Evolutionary conservation across 2,113 vertebrate genomes (phyloP), one percentile per base, ranked within the genome.

Genomic region (Pseudorhombus dupliciocellatus): DNA sequence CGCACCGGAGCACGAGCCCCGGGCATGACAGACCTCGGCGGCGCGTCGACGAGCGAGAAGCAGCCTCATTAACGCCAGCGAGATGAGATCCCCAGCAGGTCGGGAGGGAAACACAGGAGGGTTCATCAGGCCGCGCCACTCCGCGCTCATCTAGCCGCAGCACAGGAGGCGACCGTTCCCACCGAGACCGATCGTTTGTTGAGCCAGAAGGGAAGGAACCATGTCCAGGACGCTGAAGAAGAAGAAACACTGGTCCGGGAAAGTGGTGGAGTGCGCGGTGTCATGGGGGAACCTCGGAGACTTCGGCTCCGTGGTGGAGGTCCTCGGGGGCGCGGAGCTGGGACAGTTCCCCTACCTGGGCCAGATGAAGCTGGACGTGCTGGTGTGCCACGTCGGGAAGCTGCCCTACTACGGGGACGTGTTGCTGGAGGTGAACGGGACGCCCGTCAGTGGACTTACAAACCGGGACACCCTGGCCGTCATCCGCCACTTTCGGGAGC

Each of bases 201-300:
- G 9, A 16, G 53, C 52, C 2, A 11, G 4, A 48, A 25, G 56
- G 84, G 83, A 90, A 81, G 34, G 5, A 64, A 77, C 7, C 88
- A 98, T 98, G 97, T 98, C 96, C 86, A 95, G 96, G 84, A 97
- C 96, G 31, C 93, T 98, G 91, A 96, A 96, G 90, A 97, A 95
- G 94, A 96, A 96, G 93, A 96, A 96, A 91, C 96, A 98, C 90
- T 98, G 97, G 97, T 94, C 95, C 69, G 89, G 93, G 75, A 97
- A 97, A 92, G 96, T 97, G 92, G 96, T 96, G 93, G 97, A 98
- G 93, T 96, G 95, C 83, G 92, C 94, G 12, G 93, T 96, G 85
- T 96, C 96, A 51, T 96, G 96, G 94, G 91, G 94, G 21, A 92
- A 83, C 73, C 86, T 92, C 62, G 93, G 95, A 51, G 94, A 94